Evolutionary conservation across 2,888 invertebrate species (phyloP).

Genomic region (Cotesia congregata): DNA sequence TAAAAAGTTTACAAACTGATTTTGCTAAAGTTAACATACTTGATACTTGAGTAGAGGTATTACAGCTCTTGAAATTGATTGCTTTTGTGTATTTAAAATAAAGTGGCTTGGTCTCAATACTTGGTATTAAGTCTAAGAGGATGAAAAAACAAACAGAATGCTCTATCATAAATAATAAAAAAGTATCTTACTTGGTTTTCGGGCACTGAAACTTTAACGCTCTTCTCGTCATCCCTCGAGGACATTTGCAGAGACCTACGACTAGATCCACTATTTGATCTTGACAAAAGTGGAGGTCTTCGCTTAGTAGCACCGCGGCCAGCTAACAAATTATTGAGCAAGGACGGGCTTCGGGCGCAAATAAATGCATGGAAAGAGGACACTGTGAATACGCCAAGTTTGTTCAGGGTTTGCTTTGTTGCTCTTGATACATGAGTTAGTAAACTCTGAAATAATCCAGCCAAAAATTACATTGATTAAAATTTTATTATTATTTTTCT

Average conservation of each 20-base stretch:
- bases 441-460: conserved; percentile 81
- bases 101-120: too few species aligned
- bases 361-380: conserved; percentile 98
- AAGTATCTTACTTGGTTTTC: conserved; percentile 76
- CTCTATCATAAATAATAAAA: too few species aligned
- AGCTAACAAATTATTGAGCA: conserved; percentile 91
- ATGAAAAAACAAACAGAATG: too few species aligned
- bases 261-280: conserved; percentile 91
- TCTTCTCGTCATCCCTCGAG: conserved; percentile 90
- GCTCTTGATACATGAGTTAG: conserved; percentile 95
- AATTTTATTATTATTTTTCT: not conserved
- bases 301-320: conserved; percentile 93
- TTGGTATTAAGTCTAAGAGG: too few species aligned
- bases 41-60: too few species aligned
- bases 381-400: conserved; percentile 96
- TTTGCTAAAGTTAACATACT: too few species aligned
- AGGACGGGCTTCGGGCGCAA: conserved; percentile 93
- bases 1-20: too few species aligned
- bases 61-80: too few species aligned
- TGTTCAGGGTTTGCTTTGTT: conserved; percentile 94
- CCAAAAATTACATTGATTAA: conserved; percentile 14
- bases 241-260: conserved; percentile 90
- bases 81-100: too few species aligned
- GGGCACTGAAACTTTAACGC: conserved; percentile 90
- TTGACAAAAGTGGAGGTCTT: conserved; percentile 88